Conservation (phyloP, 2,113 vertebrate species). For the Synodontis membranacea region DNA sequence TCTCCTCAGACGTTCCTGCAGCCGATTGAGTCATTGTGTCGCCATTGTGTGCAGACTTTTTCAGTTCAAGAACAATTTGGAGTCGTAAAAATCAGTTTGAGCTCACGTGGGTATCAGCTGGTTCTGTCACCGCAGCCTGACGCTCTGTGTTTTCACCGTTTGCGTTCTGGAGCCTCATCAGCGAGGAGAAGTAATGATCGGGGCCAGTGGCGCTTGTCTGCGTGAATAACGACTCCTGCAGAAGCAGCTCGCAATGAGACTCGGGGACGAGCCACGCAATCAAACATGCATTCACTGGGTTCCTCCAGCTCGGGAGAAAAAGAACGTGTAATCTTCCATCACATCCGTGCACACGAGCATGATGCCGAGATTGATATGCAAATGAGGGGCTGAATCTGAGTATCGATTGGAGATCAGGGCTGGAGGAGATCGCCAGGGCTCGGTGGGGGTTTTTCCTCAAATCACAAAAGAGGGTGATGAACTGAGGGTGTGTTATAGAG, state of each 20-base stretch:
- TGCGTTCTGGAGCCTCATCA: conserved; percentile 46
- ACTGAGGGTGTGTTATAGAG: neutral
- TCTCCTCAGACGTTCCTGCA: neutral
- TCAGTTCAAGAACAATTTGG: neutral
- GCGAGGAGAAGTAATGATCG: conserved; percentile 49
- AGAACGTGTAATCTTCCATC: neutral
- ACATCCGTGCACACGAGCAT: neutral
- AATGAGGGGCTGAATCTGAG: conserved; percentile 37
- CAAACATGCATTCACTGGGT: conserved; percentile 31
- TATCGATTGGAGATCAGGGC: conserved; percentile 34
- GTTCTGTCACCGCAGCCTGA: conserved; percentile 14
- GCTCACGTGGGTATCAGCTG: conserved; percentile 39
- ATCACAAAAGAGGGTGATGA: conserved; percentile 24
- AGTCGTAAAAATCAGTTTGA: conserved; percentile 25
- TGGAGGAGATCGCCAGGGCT: neutral
- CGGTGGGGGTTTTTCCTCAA: neutral
- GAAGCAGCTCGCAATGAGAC: conserved; percentile 32
- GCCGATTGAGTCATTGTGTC: neutral
- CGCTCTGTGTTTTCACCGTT: conserved; percentile 28
- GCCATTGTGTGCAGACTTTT: neutral
- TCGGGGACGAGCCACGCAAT: conserved; percentile 25
- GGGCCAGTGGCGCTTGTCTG: conserved; percentile 51
- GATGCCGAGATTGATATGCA: conserved; percentile 47
- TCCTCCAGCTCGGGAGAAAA: neutral
- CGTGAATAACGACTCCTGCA: conserved; percentile 35